These are phyloP conservation scores for Ophion slaviceki DNA, from an alignment of 2,888 invertebrate genomes.

Conservation along the genomic window DNA sequence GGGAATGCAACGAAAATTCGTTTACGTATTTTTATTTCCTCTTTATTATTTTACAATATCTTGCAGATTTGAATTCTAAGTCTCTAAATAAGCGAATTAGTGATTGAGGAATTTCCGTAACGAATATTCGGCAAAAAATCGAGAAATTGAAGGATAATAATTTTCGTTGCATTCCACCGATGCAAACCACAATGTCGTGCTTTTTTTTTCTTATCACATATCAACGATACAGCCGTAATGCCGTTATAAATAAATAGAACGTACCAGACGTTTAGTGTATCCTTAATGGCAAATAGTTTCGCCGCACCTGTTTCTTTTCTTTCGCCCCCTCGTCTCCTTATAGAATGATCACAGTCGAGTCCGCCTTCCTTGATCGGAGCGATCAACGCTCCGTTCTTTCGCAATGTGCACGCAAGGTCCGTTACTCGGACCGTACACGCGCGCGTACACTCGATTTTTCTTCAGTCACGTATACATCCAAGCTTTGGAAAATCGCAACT, in stretches of 20 bases:
- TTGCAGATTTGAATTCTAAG: too few species aligned
- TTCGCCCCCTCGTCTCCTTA: background rate
- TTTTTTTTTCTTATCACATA: slow-evolving; percentile 4
- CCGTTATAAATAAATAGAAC: slow-evolving; percentile 48
- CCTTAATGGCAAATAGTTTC: slow-evolving; percentile 48
- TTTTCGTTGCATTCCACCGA: too few species aligned
- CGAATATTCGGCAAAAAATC: too few species aligned
- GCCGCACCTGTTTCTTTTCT: slow-evolving; percentile 20
- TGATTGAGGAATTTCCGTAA: too few species aligned
- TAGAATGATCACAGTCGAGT: slow-evolving; percentile 61
- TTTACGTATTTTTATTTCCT: background rate
- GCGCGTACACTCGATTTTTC: background rate
- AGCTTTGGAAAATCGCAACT: slow-evolving; percentile 21
- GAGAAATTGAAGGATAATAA: too few species aligned
- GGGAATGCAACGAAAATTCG: too few species aligned
- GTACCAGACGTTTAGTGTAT: slow-evolving; percentile 60
- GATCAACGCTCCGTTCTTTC: slow-evolving; percentile 58
- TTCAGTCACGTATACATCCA: background rate
- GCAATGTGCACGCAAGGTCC: slow-evolving; percentile 6
- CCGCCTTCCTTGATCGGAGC: slow-evolving; percentile 37
- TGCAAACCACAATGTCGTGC: too few species aligned
- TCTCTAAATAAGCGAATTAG: too few species aligned
- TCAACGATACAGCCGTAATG: slow-evolving; percentile 14
- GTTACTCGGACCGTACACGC: background rate
- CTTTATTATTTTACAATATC: background rate